phyloP scores from a whole-genome alignment of 2,888 invertebrate species.

The Eledone cirrhosa region DNA sequence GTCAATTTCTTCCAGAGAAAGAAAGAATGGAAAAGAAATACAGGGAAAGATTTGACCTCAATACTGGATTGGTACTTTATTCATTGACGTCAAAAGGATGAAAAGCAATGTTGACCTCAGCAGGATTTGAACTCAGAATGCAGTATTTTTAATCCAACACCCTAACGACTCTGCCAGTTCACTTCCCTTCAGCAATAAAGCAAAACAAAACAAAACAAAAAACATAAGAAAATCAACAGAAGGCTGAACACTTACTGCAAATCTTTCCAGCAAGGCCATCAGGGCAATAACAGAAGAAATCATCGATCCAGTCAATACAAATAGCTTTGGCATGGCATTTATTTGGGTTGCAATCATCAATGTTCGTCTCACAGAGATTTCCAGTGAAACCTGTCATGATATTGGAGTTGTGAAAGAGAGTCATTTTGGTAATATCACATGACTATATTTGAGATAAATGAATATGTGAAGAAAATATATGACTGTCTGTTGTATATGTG shows the following conservation, averaged over 20 bases:
- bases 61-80: neutral
- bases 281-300: slow-evolving; percentile 41
- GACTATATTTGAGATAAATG: no score
- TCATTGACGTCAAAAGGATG: neutral
- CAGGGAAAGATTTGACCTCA: no score
- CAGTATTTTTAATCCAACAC: neutral
- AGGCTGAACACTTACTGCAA: slow-evolving; percentile 35
- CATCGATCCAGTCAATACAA: slow-evolving; percentile 40
- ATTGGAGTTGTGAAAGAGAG: no score
- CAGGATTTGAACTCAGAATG: neutral
- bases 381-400: slow-evolving; percentile 36
- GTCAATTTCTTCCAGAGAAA: no score
- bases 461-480: no score
- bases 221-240: no score
- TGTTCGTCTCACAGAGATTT: slow-evolving; percentile 35
- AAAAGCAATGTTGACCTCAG: neutral
- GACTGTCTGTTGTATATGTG: no score
- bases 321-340: slow-evolving; percentile 37
- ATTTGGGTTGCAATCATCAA: slow-evolving; percentile 36
- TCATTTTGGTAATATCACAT: no score
- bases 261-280: slow-evolving; percentile 36
- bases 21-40: no score
- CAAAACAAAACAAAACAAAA: no score
- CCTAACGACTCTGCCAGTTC: neutral
- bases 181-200: no score